A percentile compares a stretch with the other conserved stretches of the same genome.
Evolutionary conservation across 2,113 vertebrate genomes (phyloP).

Genomic region (Hylia prasina): DNA sequence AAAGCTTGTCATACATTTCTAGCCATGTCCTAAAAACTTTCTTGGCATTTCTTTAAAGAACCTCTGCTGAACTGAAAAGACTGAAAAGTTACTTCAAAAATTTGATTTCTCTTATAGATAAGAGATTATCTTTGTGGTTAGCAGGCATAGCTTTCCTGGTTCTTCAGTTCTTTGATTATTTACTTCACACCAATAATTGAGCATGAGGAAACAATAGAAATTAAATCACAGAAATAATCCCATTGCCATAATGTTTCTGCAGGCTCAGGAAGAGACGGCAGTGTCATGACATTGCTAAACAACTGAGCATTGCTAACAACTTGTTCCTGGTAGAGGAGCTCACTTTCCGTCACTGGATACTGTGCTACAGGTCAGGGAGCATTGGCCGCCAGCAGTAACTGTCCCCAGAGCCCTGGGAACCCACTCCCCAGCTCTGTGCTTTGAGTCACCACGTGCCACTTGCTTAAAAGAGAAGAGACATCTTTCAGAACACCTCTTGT

Average conservation of each 20-base stretch:
- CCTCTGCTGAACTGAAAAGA: neutral
- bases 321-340: neutral
- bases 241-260: neutral
- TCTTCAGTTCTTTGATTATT: neutral
- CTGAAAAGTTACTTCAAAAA: neutral
- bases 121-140: neutral
- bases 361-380: neutral
- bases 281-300: neutral
- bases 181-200: neutral
- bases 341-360: rapidly evolving
- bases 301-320: neutral
- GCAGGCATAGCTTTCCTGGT: neutral
- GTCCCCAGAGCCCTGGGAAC: neutral
- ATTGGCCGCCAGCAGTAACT: rapidly evolving
- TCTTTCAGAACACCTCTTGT: neutral
- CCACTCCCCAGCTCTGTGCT: neutral
- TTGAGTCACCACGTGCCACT: neutral
- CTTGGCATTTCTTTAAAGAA: neutral
- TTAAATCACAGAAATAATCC: neutral
- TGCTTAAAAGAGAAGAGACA: neutral
- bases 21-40: neutral
- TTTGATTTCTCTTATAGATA: neutral
- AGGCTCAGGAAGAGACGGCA: neutral
- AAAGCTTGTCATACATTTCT: neutral
- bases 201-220: neutral